Evolutionary conservation across 2,113 vertebrate species (phyloP).

Genomic region (Hippoglossus stenolepis): DNA sequence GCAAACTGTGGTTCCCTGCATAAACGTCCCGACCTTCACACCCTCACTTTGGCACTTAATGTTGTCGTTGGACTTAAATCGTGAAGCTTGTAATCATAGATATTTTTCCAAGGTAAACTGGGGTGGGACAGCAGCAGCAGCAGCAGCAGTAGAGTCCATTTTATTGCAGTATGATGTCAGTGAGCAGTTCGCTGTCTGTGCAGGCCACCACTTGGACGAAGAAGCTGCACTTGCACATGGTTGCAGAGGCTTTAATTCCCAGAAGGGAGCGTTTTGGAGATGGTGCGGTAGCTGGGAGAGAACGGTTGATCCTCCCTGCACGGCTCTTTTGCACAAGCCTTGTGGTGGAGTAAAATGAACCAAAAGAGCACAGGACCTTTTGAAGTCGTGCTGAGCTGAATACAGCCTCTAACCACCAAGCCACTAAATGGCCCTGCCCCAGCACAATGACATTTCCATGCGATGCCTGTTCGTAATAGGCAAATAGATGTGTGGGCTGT

Average conservation of each 20-base stretch:
- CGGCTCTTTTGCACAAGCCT: slow-evolving; percentile 43
- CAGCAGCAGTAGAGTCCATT: slow-evolving; percentile 3
- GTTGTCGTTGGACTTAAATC: not conserved
- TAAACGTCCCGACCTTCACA: not conserved
- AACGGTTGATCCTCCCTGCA: slow-evolving; percentile 58
- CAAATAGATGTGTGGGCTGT: slow-evolving; percentile 14
- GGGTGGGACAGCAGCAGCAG: not conserved
- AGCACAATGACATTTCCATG: slow-evolving; percentile 65
- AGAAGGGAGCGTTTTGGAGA: slow-evolving; percentile 33
- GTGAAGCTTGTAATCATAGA: not conserved
- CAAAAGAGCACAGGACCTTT: slow-evolving; percentile 53
- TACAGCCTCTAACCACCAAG: slow-evolving; percentile 50
- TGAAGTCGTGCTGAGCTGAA: slow-evolving; percentile 63
- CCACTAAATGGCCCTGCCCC: slow-evolving; percentile 54
- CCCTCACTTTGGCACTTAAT: not conserved
- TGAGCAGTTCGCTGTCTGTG: not conserved
- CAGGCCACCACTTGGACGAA: not conserved
- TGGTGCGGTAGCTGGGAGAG: slow-evolving; percentile 42
- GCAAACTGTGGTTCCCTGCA: not conserved
- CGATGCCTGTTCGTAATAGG: slow-evolving; percentile 27
- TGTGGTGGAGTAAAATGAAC: slow-evolving; percentile 53
- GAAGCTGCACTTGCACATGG: slow-evolving; percentile 9
- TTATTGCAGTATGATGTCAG: slow-evolving; percentile 5
- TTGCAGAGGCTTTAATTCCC: slow-evolving; percentile 23
- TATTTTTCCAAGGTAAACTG: not conserved